Evolutionary conservation across 2,797 vertebrate genomes (phyloP).

Genomic region (Phalanger gymnotis): DNA sequence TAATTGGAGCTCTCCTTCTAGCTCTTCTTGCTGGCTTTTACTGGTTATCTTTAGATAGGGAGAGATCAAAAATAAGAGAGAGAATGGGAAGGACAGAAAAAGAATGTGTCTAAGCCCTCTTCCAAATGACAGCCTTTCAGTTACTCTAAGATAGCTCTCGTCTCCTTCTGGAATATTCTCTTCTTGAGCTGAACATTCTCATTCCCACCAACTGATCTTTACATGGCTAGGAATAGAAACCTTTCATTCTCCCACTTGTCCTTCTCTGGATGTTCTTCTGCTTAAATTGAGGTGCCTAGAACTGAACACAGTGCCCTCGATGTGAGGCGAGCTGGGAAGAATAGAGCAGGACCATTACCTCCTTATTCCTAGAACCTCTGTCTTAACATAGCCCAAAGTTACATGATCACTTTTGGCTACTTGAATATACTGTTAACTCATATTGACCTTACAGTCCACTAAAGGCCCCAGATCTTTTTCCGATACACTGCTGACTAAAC

Average conservation of each 20-base stretch:
- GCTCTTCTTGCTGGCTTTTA: not conserved
- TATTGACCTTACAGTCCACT: not conserved
- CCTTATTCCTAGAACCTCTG: not conserved
- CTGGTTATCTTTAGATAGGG: not conserved
- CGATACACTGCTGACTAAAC: too few relatives aligned
- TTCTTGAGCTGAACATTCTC: not conserved
- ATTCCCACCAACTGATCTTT: not conserved
- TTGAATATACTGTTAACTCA: not conserved
- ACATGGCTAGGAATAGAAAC: not conserved
- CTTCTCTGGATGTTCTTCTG: not conserved
- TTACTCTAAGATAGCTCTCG: not conserved
- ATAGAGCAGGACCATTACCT: not conserved
- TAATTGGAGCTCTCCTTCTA: not conserved
- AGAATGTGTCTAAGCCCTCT: not conserved
- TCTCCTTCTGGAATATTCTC: too few relatives aligned
- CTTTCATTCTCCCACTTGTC: too few relatives aligned
- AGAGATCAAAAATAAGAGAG: not conserved
- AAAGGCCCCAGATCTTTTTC: not conserved
- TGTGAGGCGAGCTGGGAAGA: too few relatives aligned
- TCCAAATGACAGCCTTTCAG: too few relatives aligned
- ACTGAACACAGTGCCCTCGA: too few relatives aligned
- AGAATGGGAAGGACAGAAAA: not conserved
- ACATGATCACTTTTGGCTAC: not conserved
- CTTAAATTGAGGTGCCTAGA: not conserved
- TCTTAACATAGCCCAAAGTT: not conserved